These are phyloP conservation scores for Laticauda laticaudata DNA, from an alignment of 2,113 vertebrate species.

Conservation along the genomic window DNA sequence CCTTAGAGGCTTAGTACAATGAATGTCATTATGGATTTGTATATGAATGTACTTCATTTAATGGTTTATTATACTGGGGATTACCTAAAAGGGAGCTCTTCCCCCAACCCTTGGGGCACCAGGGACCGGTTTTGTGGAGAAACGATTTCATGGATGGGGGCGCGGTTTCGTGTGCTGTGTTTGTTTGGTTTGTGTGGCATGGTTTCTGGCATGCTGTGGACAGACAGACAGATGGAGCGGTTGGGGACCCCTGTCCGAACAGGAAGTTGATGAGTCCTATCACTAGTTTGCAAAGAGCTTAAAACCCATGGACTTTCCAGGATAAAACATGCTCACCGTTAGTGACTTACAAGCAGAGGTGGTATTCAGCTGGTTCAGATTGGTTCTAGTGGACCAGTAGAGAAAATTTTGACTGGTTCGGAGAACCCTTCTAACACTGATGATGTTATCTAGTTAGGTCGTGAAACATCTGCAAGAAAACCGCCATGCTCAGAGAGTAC, in stretches of 20 bases:
- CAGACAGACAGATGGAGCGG: rapidly evolving
- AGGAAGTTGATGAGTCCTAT: background rate
- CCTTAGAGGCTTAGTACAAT: background rate
- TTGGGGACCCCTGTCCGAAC: no score
- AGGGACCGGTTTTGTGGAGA: background rate
- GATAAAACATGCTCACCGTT: background rate
- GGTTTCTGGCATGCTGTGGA: background rate
- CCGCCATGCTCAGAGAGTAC: no score
- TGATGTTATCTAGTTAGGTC: no score
- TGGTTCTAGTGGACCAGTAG: no score
- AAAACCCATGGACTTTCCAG: background rate
- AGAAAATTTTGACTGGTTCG: no score
- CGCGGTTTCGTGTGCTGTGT: background rate
- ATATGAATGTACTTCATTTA: background rate
- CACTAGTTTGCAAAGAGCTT: background rate
- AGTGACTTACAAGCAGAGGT: background rate
- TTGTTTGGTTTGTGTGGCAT: background rate
- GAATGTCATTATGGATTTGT: background rate
- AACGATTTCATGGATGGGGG: background rate
- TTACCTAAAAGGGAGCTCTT: background rate
- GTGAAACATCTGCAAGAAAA: no score
- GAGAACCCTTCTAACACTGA: no score
- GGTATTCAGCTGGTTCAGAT: no score
- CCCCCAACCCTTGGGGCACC: no score
- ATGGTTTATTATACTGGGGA: background rate